A percentile compares a stretch with the other conserved stretches of the same genome.
Conservation (phyloP, 2,888 invertebrate genomes). For the Caenorhabditis plicata region DNA sequence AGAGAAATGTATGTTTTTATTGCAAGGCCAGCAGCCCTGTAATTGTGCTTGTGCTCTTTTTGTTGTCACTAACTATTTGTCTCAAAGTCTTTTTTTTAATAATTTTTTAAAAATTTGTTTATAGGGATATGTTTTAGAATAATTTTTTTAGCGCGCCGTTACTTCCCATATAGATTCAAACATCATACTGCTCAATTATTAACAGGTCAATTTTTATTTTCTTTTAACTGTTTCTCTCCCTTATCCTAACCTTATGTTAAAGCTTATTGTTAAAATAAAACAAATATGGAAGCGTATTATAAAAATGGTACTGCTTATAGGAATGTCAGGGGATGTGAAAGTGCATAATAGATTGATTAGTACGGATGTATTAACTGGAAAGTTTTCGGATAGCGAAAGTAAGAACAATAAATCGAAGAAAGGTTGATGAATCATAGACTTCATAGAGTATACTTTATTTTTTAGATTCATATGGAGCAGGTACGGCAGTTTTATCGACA, state of each 20-base stretch:
- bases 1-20: constrained; percentile 30
- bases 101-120: neutral
- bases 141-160: constrained; percentile 51
- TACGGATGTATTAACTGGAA: constrained; percentile 90
- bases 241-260: no score
- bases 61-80: neutral
- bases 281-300: neutral
- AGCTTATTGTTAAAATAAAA: constrained; percentile 4
- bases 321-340: constrained; percentile 38
- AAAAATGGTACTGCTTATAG: constrained; percentile 3
- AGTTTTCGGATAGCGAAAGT: constrained; percentile 43
- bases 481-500: constrained; percentile 64
- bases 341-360: constrained; percentile 81
- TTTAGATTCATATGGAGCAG: constrained; percentile 32
- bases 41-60: neutral
- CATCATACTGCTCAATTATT: constrained; percentile 65
- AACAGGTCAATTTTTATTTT: constrained; percentile 39
- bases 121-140: neutral
- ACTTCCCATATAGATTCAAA: constrained; percentile 64
- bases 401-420: constrained; percentile 41
- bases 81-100: neutral
- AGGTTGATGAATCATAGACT: constrained; percentile 27
- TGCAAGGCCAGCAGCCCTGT: no score
- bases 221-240: no score
- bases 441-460: neutral